A percentile compares a stretch with the other conserved stretches of the same genome.
Conservation (phyloP, 1,140 invertebrate genomes). For the Zaprionus ghesquierei region DNA sequence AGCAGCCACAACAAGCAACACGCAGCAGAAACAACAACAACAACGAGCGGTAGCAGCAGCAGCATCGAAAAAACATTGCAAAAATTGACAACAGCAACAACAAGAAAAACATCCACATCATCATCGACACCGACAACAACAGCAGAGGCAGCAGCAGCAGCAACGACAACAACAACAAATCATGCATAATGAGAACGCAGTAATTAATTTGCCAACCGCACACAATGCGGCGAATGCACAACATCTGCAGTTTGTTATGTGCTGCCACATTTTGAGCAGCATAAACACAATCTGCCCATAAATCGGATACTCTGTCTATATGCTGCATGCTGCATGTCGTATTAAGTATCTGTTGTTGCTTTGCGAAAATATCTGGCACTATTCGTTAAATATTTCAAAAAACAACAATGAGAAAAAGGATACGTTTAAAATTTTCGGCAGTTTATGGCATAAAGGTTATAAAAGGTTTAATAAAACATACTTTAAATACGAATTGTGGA, state of each 20-base stretch:
- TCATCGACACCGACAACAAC: neutral
- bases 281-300: neutral
- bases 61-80: neutral
- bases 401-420: too few species aligned
- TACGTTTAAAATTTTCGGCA: too few species aligned
- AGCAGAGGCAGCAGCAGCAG: neutral
- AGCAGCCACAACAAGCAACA: neutral
- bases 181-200: slow-evolving; percentile 23
- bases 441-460: too few species aligned
- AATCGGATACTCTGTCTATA: neutral
- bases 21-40: slow-evolving; percentile 1
- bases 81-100: neutral
- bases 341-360: neutral
- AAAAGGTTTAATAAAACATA: too few species aligned
- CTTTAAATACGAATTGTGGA: too few species aligned
- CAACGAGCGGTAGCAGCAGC: neutral
- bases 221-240: slow-evolving; percentile 22
- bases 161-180: slow-evolving; percentile 6
- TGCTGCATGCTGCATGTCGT: neutral
- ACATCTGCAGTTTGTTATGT: neutral
- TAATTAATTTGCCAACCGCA: slow-evolving; percentile 28
- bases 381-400: neutral
- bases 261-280: slow-evolving; percentile 14
- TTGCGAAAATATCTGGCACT: neutral
- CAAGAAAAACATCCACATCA: neutral